Evolutionary conservation across 2,888 invertebrate species (phyloP), one percentile per base, ranked within the genome.

Genomic region (Cheilosia soror): DNA sequence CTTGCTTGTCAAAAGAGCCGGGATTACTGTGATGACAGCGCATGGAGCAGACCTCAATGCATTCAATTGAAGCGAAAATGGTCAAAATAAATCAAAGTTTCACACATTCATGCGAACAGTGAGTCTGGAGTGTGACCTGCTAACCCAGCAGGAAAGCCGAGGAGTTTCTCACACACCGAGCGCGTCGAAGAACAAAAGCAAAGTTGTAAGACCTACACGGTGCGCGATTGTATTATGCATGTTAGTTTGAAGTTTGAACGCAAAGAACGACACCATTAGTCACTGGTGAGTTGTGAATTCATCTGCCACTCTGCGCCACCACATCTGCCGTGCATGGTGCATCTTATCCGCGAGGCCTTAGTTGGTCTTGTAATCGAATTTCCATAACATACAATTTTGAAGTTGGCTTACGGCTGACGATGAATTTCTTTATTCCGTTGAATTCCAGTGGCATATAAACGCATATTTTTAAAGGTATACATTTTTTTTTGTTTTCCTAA

Each of bases 221-320:
- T 11, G 11, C 11, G 40, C 66, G 55, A 63, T 73, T 5, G 11
- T 9, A 25, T 49, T 63, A 75, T 69, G 44, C 51, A 75, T 57
- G 76, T 51, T 40, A 53, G 55, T 29, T 20, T 7, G 20, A 44
- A 53, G 55, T 29, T 20, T 7, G 20, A 44, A 66, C 47, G 68
- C 72, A 62, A 68, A 73, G 62, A 63, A 62, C 75, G 66, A 71
- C 84, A 84, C 84, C 79, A 84, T 84, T 75, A 75, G 79, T 80
- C 69, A 84, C 63, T 79, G 73, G 73, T 69, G 72, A 68, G 72
- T 65, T 84, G 73, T 44, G 79, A 84, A 75, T 78, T 79, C 73
- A 73, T 79, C 57, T 73, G 62, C 51, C 63, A 9, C 57, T 7
- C 1, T 20, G 20, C 20, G 20, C 20, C 29, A 11, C 58, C n/a